A percentile compares a stretch with the other conserved stretches of the same genome.
These are phyloP conservation scores for Nephrotoma flavescens DNA, from an alignment of 2,888 invertebrate genomes.

Conservation along the genomic window DNA sequence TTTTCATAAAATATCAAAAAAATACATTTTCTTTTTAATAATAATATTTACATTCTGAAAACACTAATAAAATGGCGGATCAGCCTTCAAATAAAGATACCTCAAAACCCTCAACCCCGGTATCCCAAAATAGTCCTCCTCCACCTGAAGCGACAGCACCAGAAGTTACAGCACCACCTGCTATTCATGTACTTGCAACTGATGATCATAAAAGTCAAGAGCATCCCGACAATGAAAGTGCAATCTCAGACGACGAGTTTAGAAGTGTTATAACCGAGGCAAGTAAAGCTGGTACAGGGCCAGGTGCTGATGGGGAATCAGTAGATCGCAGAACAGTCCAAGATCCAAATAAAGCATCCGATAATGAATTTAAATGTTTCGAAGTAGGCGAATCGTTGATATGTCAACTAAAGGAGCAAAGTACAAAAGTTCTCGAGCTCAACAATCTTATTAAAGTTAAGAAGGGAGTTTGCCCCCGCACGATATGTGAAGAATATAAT, in stretches of 20 bases:
- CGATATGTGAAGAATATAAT: not conserved
- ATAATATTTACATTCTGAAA: not conserved
- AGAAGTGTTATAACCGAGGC: not conserved
- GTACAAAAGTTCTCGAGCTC: not conserved
- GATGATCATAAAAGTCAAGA: not conserved
- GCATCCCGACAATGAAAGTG: not conserved
- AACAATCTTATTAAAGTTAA: not conserved
- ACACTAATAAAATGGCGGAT: not conserved
- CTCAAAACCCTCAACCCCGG: not conserved
- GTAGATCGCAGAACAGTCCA: not conserved
- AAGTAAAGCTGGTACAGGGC: not conserved
- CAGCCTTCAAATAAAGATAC: too few species aligned
- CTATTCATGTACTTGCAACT: not conserved
- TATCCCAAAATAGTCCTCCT: not conserved
- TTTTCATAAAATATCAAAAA: not conserved
- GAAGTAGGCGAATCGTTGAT: not conserved
- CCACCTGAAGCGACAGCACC: not conserved
- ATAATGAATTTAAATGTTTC: not conserved
- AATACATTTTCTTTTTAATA: not conserved
- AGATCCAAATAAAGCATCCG: not conserved
- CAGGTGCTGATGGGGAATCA: not conserved
- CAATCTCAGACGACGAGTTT: not conserved
- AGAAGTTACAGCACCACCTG: not conserved
- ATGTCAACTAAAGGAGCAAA: not conserved
- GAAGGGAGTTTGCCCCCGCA: not conserved